Percentiles rank a stretch among this genome's conserved stretches.
phyloP scores from a whole-genome alignment of 1,140 invertebrate genomes.

The Heliconius nattereri region DNA sequence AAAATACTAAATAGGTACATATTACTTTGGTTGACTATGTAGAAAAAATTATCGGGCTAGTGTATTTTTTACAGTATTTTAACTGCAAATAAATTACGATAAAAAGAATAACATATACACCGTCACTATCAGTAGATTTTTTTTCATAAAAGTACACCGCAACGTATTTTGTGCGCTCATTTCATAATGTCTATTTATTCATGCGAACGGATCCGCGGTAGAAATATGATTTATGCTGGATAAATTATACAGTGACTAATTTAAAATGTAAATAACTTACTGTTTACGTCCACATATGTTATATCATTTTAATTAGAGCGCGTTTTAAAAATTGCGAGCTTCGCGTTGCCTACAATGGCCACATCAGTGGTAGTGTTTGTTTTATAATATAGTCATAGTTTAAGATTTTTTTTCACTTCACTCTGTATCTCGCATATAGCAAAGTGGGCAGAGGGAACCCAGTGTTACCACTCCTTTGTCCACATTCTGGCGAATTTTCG shows the following conservation, averaged over 20 bases:
- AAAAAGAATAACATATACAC: too few species aligned
- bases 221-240: neutral
- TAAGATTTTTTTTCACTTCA: too few species aligned
- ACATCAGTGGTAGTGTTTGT: neutral
- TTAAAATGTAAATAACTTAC: conserved; percentile 9
- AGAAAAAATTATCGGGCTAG: neutral
- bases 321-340: conserved; percentile 1
- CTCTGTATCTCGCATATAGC: too few species aligned
- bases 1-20: neutral
- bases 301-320: conserved; percentile 11
- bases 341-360: neutral
- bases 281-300: conserved; percentile 8
- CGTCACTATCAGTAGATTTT: neutral
- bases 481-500: too few species aligned
- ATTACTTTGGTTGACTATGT: neutral
- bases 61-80: neutral
- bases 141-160: neutral
- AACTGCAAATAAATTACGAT: too few species aligned
- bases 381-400: neutral
- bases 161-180: neutral
- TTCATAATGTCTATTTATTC: conserved; percentile 3
- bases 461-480: too few species aligned
- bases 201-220: neutral
- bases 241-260: conserved; percentile 4
- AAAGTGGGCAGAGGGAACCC: too few species aligned